These are phyloP conservation scores for Caenorhabditis uteleia DNA, from an alignment of 2,888 invertebrate species.

Conservation along the genomic window DNA sequence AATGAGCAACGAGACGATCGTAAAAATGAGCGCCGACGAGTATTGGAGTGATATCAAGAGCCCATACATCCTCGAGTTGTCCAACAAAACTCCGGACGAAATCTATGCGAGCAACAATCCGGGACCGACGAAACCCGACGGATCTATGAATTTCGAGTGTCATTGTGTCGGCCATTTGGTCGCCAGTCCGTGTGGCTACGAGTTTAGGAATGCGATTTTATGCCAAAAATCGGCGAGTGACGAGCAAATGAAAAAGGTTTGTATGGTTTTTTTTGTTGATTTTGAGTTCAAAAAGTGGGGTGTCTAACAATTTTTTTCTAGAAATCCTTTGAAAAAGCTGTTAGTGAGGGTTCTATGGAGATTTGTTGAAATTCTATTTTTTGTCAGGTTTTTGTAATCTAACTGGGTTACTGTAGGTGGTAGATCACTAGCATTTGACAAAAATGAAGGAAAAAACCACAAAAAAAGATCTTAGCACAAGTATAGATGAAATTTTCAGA, in stretches of 20 bases:
- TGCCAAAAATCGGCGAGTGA: constrained; percentile 60
- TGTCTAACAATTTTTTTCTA: too few relatives aligned
- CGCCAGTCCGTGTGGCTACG: constrained; percentile 65
- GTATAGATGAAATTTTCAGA: too few relatives aligned
- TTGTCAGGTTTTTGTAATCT: too few relatives aligned
- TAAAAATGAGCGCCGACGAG: constrained; percentile 15
- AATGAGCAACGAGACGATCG: background rate
- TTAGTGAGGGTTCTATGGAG: too few relatives aligned
- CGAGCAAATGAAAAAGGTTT: constrained; percentile 50
- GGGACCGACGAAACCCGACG: constrained; percentile 63
- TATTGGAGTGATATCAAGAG: constrained; percentile 30
- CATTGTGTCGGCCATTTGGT: constrained; percentile 67
- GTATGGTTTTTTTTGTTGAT: background rate
- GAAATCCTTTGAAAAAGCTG: too few relatives aligned
- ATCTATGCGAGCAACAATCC: constrained; percentile 63
- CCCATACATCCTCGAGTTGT: constrained; percentile 8
- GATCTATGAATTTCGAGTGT: constrained; percentile 67
- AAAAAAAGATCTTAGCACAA: too few relatives aligned
- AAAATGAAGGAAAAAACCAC: too few relatives aligned
- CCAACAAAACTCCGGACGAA: constrained; percentile 38
- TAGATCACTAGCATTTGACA: too few relatives aligned
- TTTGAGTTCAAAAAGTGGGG: too few relatives aligned
- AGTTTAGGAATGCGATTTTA: constrained; percentile 61
- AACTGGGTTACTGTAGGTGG: too few relatives aligned
- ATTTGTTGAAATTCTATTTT: too few relatives aligned